Base-by-base conservation (phyloP, 2,113 vertebrate genomes). In the Fregata magnificens region DNA sequence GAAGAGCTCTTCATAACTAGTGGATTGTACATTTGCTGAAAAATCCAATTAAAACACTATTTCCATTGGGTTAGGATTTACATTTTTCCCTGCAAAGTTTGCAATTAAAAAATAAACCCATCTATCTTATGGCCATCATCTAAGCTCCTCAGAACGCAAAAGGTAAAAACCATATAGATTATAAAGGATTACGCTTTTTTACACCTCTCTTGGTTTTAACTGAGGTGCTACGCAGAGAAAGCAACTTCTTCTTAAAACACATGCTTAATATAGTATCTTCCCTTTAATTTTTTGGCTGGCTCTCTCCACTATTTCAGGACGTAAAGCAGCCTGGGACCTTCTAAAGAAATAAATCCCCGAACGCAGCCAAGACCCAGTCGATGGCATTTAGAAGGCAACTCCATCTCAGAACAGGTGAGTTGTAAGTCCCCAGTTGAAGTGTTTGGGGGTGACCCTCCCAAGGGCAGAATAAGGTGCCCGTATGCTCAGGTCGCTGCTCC, bases 351-450 rank as follows among this genome's bases (percentile, higher is more conserved):
- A 26, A 80, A 61, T 55, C 71, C 67, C 55, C 67, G 40, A 42
- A 19, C 0, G 5, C 52, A 82, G 73, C 40, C 0, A 13, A 76
- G 62, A n/a, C 16, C 12, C 29, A 44, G 31, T 2, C 0, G 1
- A 58, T 3, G 5, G 26, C 66, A 67, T 91, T 67, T 13, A 31
- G 47, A 45, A 63, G 25, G 76, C 49, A 92, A 58, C 13, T 52
- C 32, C 31, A 40, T 3, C 36, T 38, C 36, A 44, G 81, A 62
- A 47, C 17, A 40, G 38, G 38, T 1, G 21, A 72, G 36, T 29
- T 4, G 0, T 19, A 38, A 11, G 25, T 42, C 50, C 66, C 45
- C 31, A 29, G 34, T 1, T 61, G 40, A 74, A n/a, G 52, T 3
- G 22, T 77, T 11, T 58, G 81, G 42, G 80, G 19, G 5, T 44